Conservation (phyloP, 2,888 invertebrate genomes). For the Sycophila texana region DNA sequence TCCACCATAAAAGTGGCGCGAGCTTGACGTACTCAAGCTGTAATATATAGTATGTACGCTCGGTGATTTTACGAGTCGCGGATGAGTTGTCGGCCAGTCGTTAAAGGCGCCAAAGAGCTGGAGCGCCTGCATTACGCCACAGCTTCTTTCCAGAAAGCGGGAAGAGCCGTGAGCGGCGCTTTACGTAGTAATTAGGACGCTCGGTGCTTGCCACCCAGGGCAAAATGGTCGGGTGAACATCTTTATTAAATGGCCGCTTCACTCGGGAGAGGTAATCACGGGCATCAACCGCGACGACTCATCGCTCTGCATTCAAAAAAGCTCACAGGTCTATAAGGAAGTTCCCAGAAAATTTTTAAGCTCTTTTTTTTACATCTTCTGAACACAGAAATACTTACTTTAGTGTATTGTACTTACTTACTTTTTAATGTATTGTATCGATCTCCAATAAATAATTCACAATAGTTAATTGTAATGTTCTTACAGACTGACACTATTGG, state of each 20-base stretch:
- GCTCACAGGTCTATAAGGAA: no score
- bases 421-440: no score
- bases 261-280: conserved; percentile 65
- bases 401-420: no score
- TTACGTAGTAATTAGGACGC: conserved; percentile 69
- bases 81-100: conserved; percentile 59
- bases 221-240: conserved; percentile 65
- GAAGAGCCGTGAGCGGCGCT: conserved; percentile 59
- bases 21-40: conserved; percentile 49
- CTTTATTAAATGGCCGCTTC: conserved; percentile 70
- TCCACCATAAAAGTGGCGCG: conserved; percentile 38
- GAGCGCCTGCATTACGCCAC: conserved; percentile 54
- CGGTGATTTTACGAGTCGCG: conserved; percentile 44
- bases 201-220: conserved; percentile 59
- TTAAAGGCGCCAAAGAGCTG: conserved; percentile 64
- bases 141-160: conserved; percentile 58
- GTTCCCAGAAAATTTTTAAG: no score
- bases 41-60: conserved; percentile 21
- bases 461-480: no score
- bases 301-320: no score
- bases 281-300: conserved; percentile 53
- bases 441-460: no score
- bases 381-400: no score
- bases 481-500: no score
- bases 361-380: no score